Conservation (phyloP, 23 tunicate species). For the Halocynthia aurantium region DNA sequence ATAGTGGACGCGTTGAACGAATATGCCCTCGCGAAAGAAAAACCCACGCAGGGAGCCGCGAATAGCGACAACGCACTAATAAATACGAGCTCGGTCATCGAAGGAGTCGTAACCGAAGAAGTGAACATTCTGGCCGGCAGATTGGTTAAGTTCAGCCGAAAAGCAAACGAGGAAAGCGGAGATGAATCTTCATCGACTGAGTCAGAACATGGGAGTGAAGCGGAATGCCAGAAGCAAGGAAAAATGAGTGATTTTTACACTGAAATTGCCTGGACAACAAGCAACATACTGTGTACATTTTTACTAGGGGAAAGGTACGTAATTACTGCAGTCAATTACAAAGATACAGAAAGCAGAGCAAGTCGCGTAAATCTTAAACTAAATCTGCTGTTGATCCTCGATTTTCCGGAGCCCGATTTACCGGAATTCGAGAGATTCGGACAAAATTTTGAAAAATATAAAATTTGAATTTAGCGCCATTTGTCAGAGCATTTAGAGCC, state of each 20-base stretch:
- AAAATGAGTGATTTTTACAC: slow-evolving; percentile 5
- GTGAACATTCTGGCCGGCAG: slow-evolving; percentile 8
- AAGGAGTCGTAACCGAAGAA: slow-evolving; percentile 13
- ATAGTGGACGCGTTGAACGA: slow-evolving; percentile 30
- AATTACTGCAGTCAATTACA: too few species aligned
- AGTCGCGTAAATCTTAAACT: too few species aligned
- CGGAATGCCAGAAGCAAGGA: not conserved
- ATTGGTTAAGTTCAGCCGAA: not conserved
- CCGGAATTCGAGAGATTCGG: too few species aligned
- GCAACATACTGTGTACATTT: slow-evolving; percentile 23
- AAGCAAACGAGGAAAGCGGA: too few species aligned
- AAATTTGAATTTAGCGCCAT: too few species aligned
- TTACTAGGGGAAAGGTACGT: slow-evolving; percentile 19
- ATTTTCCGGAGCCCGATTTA: too few species aligned
- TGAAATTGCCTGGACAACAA: slow-evolving; percentile 24
- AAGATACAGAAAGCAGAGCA: too few species aligned
- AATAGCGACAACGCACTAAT: not conserved
- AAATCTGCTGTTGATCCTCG: too few species aligned
- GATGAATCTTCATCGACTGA: too few species aligned
- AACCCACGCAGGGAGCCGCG: not conserved
- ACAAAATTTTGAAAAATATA: too few species aligned
- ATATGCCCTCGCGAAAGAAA: slow-evolving; percentile 28
- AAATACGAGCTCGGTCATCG: slow-evolving; percentile 4
- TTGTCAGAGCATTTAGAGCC: too few species aligned
- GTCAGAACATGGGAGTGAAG: not conserved